These are phyloP conservation scores for Morone chrysops DNA, from an alignment of 2,113 vertebrate species.

Conservation along the genomic window DNA sequence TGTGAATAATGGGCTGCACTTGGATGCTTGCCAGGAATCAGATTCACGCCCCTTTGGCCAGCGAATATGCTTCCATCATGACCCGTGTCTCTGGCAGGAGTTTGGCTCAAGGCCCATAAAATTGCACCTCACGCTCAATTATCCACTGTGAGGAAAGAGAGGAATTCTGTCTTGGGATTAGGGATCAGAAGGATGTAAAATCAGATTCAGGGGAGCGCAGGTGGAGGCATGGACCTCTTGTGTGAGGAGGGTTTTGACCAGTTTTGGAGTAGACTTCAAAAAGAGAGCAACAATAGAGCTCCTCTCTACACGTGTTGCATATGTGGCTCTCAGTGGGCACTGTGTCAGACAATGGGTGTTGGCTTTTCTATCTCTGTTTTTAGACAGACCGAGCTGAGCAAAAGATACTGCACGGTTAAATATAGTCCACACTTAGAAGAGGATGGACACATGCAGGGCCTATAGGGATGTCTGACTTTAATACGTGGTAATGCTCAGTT, in stretches of 20 bases:
- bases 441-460: conserved; percentile 64
- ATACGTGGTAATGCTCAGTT: conserved; percentile 79
- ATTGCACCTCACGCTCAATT: conserved; percentile 72
- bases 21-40: conserved; percentile 67
- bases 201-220: conserved; percentile 53
- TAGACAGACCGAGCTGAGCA: conserved; percentile 69
- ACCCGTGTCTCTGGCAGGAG: conserved; percentile 59
- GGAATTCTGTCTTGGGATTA: conserved; percentile 76
- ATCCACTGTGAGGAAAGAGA: conserved; percentile 68
- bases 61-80: conserved; percentile 60
- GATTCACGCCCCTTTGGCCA: conserved; percentile 59
- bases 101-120: conserved; percentile 68
- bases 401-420: conserved; percentile 70
- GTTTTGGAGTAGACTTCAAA: conserved; percentile 43
- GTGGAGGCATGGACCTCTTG: conserved; percentile 47
- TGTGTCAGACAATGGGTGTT: conserved; percentile 67
- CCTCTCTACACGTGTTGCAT: conserved; percentile 53
- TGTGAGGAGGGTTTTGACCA: conserved; percentile 34
- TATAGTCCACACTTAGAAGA: conserved; percentile 66
- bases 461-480: conserved; percentile 70
- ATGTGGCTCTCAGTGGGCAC: conserved; percentile 52
- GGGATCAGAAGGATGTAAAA: conserved; percentile 68
- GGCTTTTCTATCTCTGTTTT: conserved; percentile 78
- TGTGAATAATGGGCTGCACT: conserved; percentile 62
- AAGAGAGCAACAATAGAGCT: conserved; percentile 44